Evolutionary conservation across 2,797 vertebrate genomes (phyloP).

Genomic region (Meda fulgida): DNA sequence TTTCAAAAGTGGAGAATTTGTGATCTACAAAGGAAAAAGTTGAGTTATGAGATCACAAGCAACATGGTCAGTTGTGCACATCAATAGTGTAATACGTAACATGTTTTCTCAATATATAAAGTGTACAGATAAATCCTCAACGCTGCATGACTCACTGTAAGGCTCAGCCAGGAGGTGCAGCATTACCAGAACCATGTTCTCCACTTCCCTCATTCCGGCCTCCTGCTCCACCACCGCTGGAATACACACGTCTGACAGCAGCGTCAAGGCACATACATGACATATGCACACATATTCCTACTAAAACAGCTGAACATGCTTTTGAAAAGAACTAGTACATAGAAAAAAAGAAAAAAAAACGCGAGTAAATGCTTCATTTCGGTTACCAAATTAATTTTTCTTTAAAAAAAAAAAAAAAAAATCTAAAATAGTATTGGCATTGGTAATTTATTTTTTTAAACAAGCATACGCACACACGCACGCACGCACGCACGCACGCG

Average conservation of each 20-base stretch:
- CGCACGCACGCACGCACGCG: background rate
- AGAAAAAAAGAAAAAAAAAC: background rate
- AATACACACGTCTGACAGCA: conserved; percentile 82
- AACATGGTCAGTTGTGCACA: background rate
- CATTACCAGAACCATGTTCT: conserved; percentile 86
- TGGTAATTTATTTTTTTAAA: too few species aligned
- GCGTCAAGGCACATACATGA: conserved; percentile 39
- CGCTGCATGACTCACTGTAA: conserved; percentile 79
- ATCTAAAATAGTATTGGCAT: background rate
- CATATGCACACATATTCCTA: conserved; percentile 17
- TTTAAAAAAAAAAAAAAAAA: background rate
- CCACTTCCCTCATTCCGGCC: conserved; percentile 87
- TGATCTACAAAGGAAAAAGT: conserved; percentile 76
- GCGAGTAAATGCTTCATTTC: background rate
- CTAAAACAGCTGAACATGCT: background rate
- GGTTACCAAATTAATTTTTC: background rate
- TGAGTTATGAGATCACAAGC: background rate
- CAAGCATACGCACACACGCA: background rate
- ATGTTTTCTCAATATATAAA: background rate
- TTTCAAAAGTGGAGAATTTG: conserved; percentile 84
- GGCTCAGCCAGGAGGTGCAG: conserved; percentile 86
- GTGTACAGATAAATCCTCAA: background rate
- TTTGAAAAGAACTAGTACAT: background rate
- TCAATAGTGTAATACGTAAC: background rate
- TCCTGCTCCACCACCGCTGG: conserved; percentile 82